phyloP scores from a whole-genome alignment of 2,797 vertebrate genomes.

The Karalla daura region DNA sequence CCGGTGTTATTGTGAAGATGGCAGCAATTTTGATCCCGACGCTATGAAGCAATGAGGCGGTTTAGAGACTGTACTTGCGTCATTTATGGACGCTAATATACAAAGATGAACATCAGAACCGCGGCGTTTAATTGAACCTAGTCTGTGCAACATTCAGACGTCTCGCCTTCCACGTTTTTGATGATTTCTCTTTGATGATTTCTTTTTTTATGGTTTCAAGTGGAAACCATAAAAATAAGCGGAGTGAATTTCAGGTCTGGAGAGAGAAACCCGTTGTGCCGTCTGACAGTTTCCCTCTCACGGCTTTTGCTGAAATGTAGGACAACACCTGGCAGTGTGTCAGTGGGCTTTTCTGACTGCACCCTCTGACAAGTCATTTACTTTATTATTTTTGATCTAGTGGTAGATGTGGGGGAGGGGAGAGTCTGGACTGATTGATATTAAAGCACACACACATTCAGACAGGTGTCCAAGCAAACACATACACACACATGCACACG shows the following conservation, averaged over 20 bases:
- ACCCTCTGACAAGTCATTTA: conserved; percentile 48
- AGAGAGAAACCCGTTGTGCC: neutral
- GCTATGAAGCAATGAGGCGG: neutral
- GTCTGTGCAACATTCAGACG: neutral
- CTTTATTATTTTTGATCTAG: conserved; percentile 59
- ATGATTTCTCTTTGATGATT: neutral
- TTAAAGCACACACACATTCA: conserved; percentile 53
- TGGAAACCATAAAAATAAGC: neutral
- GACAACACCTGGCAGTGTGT: conserved; percentile 63
- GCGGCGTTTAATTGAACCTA: too few relatives aligned
- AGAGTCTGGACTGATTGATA: conserved; percentile 50
- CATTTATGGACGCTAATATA: neutral
- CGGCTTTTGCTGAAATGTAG: conserved; percentile 38
- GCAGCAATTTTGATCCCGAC: neutral
- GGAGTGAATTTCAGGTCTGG: neutral
- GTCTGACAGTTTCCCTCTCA: neutral
- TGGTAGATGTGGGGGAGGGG: conserved; percentile 3
- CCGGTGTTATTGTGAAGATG: neutral
- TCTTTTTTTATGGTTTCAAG: neutral
- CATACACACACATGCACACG: conserved; percentile 5
- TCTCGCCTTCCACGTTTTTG: neutral
- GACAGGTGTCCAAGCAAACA: conserved; percentile 25
- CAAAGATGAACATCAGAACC: too few relatives aligned
- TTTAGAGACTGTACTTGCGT: neutral
- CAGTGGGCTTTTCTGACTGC: conserved; percentile 18